Conservation (phyloP, 2,888 invertebrate genomes). For the Pteria penguin region DNA sequence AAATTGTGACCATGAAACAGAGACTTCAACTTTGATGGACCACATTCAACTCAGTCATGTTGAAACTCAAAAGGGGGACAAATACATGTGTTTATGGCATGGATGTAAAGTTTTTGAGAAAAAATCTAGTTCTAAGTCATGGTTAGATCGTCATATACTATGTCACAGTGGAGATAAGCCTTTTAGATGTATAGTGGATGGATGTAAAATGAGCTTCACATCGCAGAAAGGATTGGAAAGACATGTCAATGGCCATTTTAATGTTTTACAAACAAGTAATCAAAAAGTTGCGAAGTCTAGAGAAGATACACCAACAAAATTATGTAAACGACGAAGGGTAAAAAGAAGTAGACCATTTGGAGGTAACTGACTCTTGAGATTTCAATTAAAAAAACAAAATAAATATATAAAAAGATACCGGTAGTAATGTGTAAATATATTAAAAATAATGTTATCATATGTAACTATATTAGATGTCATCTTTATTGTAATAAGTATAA, state of each 20-base stretch:
- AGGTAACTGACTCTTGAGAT: constrained; percentile 83
- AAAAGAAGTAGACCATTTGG: constrained; percentile 93
- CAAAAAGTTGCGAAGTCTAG: constrained; percentile 83
- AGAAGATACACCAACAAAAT: constrained; percentile 87
- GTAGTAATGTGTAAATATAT: no score
- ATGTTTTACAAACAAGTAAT: constrained; percentile 80
- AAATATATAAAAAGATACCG: neutral
- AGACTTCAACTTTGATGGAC: constrained; percentile 68
- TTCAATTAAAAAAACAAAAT: neutral
- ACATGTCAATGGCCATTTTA: constrained; percentile 96
- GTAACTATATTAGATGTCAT: no score
- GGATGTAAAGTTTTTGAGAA: constrained; percentile 96
- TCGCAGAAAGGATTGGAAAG: constrained; percentile 87
- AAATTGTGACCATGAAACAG: constrained; percentile 70
- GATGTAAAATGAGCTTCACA: constrained; percentile 86
- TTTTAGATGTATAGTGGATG: constrained; percentile 96
- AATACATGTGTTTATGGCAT: constrained; percentile 94
- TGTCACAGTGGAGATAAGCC: constrained; percentile 96
- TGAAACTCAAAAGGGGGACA: constrained; percentile 87
- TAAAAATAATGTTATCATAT: no score
- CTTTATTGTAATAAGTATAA: no score
- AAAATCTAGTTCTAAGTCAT: constrained; percentile 93
- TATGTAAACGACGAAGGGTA: constrained; percentile 92
- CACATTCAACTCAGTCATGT: constrained; percentile 76
- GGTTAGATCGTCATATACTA: constrained; percentile 95